Percentiles rank a stretch among this genome's conserved stretches.
Evolutionary conservation across 2,113 vertebrate genomes (phyloP).

Genomic region (Oryctolagus cuniculus): mOryCun1.1 NC_091437.1:91804001-91804500

Average conservation of each 20-base stretch:
- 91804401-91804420: not conserved
- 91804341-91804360: not conserved
- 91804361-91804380: not conserved
- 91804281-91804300: not conserved
- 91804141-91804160: not conserved
- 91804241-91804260: not conserved
- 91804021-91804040: not conserved
- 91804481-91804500: constrained; percentile 32
- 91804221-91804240: not conserved
- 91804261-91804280: not conserved
- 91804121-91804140: not conserved
- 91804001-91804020: not conserved
- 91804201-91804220: not conserved
- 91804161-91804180: constrained; percentile 30
- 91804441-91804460: not conserved
- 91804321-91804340: not conserved
- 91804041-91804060: not conserved
- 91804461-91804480: not conserved
- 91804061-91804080: not conserved
- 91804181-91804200: constrained; percentile 12
- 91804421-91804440: not conserved
- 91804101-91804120: not conserved
- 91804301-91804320: not conserved
- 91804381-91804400: constrained; percentile 11
- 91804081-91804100: not conserved